Evolutionary conservation across 92 coral and sea anemone species (phyloP).

Genomic region (Blastomussa wellsi): DNA sequence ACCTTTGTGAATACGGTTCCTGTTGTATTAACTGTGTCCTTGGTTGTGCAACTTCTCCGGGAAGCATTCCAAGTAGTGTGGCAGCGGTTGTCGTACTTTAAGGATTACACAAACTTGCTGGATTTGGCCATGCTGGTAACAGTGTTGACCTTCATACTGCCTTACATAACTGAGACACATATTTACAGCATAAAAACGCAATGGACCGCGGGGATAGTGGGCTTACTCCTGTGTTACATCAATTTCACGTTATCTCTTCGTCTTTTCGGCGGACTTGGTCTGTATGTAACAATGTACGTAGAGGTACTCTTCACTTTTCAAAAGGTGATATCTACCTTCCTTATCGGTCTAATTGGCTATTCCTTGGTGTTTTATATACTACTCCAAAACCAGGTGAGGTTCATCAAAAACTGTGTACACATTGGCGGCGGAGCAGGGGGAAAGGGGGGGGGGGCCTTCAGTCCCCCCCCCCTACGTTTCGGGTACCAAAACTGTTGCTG

Average conservation of each 20-base stretch:
- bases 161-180: conserved; percentile 29
- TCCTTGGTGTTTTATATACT: conserved; percentile 66
- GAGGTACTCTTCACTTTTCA: conserved; percentile 76
- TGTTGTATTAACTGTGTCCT: conserved; percentile 29
- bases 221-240: conserved; percentile 61
- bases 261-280: conserved; percentile 68
- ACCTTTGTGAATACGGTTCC: conserved; percentile 2
- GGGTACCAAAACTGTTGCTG: no score
- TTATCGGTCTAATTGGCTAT: conserved; percentile 60
- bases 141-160: conserved; percentile 49
- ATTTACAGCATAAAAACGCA: conserved; percentile 41
- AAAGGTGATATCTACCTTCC: conserved; percentile 68
- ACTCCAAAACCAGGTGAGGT: conserved; percentile 72
- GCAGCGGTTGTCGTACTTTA: conserved; percentile 63
- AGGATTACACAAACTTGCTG: conserved; percentile 56
- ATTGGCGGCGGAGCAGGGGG: no score
- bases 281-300: conserved; percentile 85
- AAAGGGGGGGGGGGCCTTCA: no score
- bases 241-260: conserved; percentile 67
- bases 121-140: conserved; percentile 49
- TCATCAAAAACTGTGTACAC: background rate
- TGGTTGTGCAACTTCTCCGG: conserved; percentile 39
- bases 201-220: conserved; percentile 73
- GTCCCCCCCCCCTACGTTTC: no score
- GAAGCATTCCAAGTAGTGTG: conserved; percentile 64